A percentile compares a stretch with the other conserved stretches of the same genome.
phyloP scores from a whole-genome alignment of 2,113 vertebrate species.

The Columba janthina region DNA sequence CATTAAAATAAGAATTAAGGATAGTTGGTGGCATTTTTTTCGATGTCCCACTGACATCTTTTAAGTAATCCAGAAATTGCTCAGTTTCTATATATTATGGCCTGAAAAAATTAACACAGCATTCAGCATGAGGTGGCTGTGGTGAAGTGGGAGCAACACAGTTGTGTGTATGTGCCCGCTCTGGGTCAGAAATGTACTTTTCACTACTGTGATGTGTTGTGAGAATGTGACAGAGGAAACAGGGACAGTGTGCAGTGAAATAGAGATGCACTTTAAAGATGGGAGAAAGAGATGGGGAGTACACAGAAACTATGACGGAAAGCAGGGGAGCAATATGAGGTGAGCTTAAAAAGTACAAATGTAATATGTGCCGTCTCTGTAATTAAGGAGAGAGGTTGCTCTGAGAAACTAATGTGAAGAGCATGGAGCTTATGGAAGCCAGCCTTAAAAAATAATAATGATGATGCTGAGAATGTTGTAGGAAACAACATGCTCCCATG shows the following conservation, averaged over 20 bases:
- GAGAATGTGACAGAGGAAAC: background rate
- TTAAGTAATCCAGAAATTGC: background rate
- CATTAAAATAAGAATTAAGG: background rate
- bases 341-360: background rate
- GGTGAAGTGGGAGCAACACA: background rate
- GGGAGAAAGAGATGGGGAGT: background rate
- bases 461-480: background rate
- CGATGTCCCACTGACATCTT: background rate
- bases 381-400: background rate
- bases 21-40: background rate
- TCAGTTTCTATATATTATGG: background rate
- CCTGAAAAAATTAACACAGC: background rate
- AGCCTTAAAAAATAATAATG: background rate
- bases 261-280: background rate
- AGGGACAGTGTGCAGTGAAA: rapidly evolving
- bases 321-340: background rate
- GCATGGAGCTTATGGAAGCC: background rate
- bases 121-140: background rate
- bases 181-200: background rate
- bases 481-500: background rate
- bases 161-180: background rate
- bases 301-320: background rate
- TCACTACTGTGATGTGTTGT: rapidly evolving
- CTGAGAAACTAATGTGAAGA: background rate
- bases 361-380: background rate